These are phyloP conservation scores for Sebastes dallii DNA, from an alignment of 2,797 vertebrate genomes.

Conservation along the genomic window DNA sequence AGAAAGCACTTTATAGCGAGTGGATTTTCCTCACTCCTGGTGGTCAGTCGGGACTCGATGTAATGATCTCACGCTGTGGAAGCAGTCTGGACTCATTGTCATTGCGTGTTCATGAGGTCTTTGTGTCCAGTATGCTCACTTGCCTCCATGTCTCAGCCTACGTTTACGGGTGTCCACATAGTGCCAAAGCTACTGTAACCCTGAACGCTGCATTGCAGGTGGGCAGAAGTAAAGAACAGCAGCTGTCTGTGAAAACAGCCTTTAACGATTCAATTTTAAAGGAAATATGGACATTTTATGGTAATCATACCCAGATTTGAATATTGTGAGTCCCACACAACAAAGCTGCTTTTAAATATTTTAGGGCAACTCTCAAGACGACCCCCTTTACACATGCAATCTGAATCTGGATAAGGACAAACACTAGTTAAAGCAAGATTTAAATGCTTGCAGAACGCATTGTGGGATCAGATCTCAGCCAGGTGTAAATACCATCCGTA, in stretches of 20 bases:
- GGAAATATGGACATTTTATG: slow-evolving; percentile 53
- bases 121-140: slow-evolving; percentile 43
- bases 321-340: slow-evolving; percentile 24
- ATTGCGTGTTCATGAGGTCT: slow-evolving; percentile 45
- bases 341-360: neutral
- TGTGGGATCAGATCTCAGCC: slow-evolving; percentile 1
- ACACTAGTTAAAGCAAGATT: neutral
- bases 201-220: slow-evolving; percentile 42
- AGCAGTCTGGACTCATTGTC: slow-evolving; percentile 67
- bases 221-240: slow-evolving; percentile 49
- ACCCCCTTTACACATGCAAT: neutral
- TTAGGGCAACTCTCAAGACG: neutral
- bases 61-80: slow-evolving; percentile 64
- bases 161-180: neutral
- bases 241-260: slow-evolving; percentile 56
- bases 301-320: slow-evolving; percentile 63
- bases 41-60: slow-evolving; percentile 61
- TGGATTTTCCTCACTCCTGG: slow-evolving; percentile 52
- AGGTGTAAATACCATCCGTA: slow-evolving; percentile 12
- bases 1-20: slow-evolving; percentile 18
- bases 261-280: slow-evolving; percentile 65
- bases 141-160: slow-evolving; percentile 4
- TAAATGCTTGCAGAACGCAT: neutral
- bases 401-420: neutral
- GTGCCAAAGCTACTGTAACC: neutral